Conservation (phyloP, 2,888 invertebrate genomes). For the Sycophila texana region DNA sequence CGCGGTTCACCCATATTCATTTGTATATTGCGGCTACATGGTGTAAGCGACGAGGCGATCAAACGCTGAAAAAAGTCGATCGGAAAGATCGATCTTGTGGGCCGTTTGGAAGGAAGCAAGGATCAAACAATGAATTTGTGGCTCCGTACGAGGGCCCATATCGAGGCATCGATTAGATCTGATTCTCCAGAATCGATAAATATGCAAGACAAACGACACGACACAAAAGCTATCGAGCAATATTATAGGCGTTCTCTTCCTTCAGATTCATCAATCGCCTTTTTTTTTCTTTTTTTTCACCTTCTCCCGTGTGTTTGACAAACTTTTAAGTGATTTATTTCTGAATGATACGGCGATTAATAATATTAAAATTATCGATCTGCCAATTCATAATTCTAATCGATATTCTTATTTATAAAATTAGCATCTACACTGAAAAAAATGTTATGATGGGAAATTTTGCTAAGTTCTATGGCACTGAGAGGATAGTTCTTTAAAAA, state of each 20-base stretch:
- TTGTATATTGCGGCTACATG: not conserved
- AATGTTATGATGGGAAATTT: too few relatives aligned
- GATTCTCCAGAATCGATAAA: conserved; percentile 44
- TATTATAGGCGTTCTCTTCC: not conserved
- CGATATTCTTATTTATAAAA: too few relatives aligned
- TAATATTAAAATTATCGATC: too few relatives aligned
- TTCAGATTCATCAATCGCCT: conserved; percentile 14
- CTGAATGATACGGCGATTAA: too few relatives aligned
- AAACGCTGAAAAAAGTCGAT: conserved; percentile 1
- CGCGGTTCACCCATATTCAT: conserved; percentile 11
- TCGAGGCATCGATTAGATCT: conserved; percentile 39
- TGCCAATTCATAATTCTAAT: too few relatives aligned
- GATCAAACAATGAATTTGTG: conserved; percentile 40
- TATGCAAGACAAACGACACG: conserved; percentile 44
- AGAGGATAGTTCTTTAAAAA: too few relatives aligned
- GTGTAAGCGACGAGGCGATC: not conserved
- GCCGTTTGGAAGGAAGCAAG: conserved; percentile 33
- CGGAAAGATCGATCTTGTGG: conserved; percentile 10
- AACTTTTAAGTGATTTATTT: not conserved
- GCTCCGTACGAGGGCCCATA: not conserved
- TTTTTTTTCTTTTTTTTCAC: conserved; percentile 11
- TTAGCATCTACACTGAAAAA: too few relatives aligned
- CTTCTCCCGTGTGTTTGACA: not conserved
- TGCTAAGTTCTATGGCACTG: too few relatives aligned
- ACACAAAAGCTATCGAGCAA: conserved; percentile 7